phyloP scores from a whole-genome alignment of 2,113 vertebrate genomes.

The Mohoua ochrocephala region DNA sequence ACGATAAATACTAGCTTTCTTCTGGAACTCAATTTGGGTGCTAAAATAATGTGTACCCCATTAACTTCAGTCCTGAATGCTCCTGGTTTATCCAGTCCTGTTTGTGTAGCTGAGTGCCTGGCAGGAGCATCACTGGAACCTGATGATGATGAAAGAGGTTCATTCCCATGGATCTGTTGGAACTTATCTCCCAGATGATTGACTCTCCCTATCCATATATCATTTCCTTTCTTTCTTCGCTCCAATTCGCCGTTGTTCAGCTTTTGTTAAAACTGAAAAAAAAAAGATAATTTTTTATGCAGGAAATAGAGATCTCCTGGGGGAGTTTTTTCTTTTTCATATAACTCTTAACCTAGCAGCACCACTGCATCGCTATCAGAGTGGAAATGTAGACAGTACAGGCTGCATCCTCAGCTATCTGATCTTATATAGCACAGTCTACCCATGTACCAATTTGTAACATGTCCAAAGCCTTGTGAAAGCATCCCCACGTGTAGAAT shows the following conservation, averaged over 20 bases:
- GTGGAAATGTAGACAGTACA: neutral
- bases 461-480: neutral
- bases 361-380: neutral
- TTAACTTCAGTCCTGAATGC: neutral
- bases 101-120: neutral
- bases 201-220: neutral
- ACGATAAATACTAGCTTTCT: neutral
- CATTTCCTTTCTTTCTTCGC: neutral
- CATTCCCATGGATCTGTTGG: neutral
- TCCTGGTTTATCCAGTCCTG: neutral
- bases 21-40: neutral
- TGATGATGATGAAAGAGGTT: neutral
- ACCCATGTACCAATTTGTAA: slow-evolving; percentile 7
- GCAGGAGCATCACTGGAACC: neutral
- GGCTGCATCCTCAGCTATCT: neutral
- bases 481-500: neutral
- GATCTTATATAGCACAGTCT: neutral
- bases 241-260: neutral
- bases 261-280: neutral
- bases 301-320: neutral
- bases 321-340: neutral
- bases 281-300: neutral
- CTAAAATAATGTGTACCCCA: neutral
- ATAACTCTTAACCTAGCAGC: neutral
- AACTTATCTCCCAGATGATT: neutral